A percentile compares a stretch with the other conserved stretches of the same genome.
phyloP scores from a whole-genome alignment of 2,797 vertebrate species.

The Notolepis coatsorum region DNA sequence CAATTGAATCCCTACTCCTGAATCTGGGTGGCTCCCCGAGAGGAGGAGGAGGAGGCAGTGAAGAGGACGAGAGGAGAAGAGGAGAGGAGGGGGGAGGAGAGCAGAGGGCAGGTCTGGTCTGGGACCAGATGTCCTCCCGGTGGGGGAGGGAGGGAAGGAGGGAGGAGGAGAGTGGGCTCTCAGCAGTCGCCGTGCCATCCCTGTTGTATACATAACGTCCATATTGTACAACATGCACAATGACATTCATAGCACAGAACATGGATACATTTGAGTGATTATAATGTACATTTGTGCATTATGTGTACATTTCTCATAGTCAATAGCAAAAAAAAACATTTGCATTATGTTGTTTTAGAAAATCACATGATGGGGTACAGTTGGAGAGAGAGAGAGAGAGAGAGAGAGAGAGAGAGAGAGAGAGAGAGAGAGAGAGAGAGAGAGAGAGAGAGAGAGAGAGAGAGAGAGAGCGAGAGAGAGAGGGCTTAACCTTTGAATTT shows the following conservation, averaged over 20 bases:
- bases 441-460: constrained; percentile 18
- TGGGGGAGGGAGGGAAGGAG: constrained; percentile 78
- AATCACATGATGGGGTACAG: constrained; percentile 10
- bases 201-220: constrained; percentile 65
- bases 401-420: constrained; percentile 1
- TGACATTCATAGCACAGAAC: constrained; percentile 20
- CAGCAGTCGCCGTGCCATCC: constrained; percentile 59
- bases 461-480: not conserved
- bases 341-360: not conserved
- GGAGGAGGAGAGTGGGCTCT: constrained; percentile 57
- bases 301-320: constrained; percentile 13
- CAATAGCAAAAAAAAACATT: constrained; percentile 11
- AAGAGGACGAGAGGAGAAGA: constrained; percentile 49
- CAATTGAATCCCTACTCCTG: constrained; percentile 45
- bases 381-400: constrained; percentile 23
- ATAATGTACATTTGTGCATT: no score
- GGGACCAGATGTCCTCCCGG: constrained; percentile 86
- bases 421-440: constrained; percentile 18
- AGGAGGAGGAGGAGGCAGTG: constrained; percentile 45
- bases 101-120: constrained; percentile 71
- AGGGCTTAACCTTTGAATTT: constrained; percentile 34
- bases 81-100: constrained; percentile 41
- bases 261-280: not conserved
- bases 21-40: constrained; percentile 62
- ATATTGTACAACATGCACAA: constrained; percentile 52